Percentiles rank a stretch among this genome's conserved stretches.
Conservation (phyloP, 2,113 vertebrate species). For the Cheilinus undulatus region DNA sequence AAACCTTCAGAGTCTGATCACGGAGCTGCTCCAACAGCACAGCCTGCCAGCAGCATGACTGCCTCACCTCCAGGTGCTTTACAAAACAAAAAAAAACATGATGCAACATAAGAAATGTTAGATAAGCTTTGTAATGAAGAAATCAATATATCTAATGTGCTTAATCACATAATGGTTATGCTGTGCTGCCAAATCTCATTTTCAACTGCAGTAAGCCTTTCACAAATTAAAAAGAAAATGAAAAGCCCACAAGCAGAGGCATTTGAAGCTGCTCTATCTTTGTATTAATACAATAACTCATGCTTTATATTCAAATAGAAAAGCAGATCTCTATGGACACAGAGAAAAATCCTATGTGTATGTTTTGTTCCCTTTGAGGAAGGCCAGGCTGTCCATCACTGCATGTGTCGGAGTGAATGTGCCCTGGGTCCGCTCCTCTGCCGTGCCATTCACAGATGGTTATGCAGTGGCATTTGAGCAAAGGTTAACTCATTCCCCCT, state of each 20-base stretch:
- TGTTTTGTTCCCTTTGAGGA: conserved; percentile 54
- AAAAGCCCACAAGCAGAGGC: neutral
- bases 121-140: neutral
- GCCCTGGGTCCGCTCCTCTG: conserved; percentile 54
- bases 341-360: conserved; percentile 19
- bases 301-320: conserved; percentile 42
- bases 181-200: neutral
- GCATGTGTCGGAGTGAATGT: conserved; percentile 52
- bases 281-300: conserved; percentile 13
- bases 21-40: conserved; percentile 3
- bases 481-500: conserved; percentile 76
- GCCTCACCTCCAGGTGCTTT: conserved; percentile 22
- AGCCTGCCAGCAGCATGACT: conserved; percentile 7
- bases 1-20: conserved; percentile 16
- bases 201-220: conserved; percentile 4
- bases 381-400: conserved; percentile 71
- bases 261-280: neutral
- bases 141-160: neutral
- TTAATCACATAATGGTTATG: neutral
- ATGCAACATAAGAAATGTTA: neutral
- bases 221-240: neutral
- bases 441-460: conserved; percentile 72
- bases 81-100: conserved; percentile 18
- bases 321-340: conserved; percentile 24
- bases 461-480: conserved; percentile 77